These are phyloP conservation scores for Amphipyra tragopoginis DNA, from an alignment of 2,888 invertebrate genomes.

Conservation along the genomic window DNA sequence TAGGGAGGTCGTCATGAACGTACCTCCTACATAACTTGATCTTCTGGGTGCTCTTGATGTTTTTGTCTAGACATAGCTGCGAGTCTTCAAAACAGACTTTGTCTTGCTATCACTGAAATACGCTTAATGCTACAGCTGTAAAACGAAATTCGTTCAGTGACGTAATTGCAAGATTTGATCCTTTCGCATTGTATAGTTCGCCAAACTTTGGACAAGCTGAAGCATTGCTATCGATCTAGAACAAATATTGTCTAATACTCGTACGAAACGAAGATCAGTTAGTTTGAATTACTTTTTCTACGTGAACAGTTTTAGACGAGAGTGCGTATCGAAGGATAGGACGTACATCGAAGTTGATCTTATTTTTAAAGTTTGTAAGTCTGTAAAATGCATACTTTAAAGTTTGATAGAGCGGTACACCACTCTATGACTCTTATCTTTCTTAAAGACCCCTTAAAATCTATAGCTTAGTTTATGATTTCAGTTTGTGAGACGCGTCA, in stretches of 20 bases:
- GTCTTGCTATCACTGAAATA: conserved; percentile 58
- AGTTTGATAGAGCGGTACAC: conserved; percentile 39
- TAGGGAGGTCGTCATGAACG: conserved; percentile 12
- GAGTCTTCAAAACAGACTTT: conserved; percentile 62
- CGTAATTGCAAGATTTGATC: conserved; percentile 60
- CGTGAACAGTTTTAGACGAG: conserved; percentile 51
- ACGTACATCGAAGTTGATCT: conserved; percentile 28
- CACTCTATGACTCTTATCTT: conserved; percentile 59
- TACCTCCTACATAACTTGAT: conserved; percentile 21
- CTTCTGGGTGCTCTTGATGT: conserved; percentile 52
- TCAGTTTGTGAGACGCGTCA: conserved; percentile 66
- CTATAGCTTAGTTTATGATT: conserved; percentile 67
- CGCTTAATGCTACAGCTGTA: conserved; percentile 56
- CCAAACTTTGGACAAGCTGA: conserved; percentile 54
- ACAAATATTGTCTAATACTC: conserved; percentile 67
- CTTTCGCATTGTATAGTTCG: conserved; percentile 53
- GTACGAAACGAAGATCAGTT: conserved; percentile 57
- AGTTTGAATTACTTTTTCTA: conserved; percentile 63
- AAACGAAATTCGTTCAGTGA: conserved; percentile 61
- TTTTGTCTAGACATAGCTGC: conserved; percentile 65
- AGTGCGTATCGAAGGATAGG: conserved; percentile 18
- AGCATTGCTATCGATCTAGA: conserved; percentile 59
- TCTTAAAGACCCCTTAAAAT: conserved; percentile 53
- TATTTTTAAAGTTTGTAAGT: conserved; percentile 42
- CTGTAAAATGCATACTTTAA: conserved; percentile 28